These are phyloP conservation scores for Corythornis madagascariensis DNA, from an alignment of 2,113 vertebrate genomes.

Conservation along the genomic window DNA sequence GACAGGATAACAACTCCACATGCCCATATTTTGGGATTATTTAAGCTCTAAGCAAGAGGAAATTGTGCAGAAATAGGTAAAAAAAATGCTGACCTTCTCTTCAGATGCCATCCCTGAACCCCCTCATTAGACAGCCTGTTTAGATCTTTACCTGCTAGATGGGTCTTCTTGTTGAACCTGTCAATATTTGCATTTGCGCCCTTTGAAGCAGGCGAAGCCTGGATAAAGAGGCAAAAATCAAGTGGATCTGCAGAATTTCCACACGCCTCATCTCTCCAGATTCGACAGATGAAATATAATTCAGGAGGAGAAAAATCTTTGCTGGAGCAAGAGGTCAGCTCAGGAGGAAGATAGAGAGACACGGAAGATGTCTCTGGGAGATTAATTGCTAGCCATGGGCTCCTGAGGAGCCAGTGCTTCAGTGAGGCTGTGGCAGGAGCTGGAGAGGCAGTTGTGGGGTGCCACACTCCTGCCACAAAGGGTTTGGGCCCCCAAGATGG, in stretches of 20 bases:
- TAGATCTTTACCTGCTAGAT: constrained; percentile 28
- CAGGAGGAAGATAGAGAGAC: constrained; percentile 24
- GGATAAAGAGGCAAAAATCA: background rate
- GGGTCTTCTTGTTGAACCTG: background rate
- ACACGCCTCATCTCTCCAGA: background rate
- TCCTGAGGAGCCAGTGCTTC: rapidly evolving
- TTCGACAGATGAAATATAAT: constrained; percentile 7
- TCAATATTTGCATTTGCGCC: constrained; percentile 1
- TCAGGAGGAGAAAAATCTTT: constrained; percentile 30
- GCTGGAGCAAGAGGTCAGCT: constrained; percentile 9
- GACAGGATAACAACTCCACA: rapidly evolving
- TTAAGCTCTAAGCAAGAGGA: background rate
- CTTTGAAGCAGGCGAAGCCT: background rate
- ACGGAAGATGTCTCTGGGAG: constrained; percentile 14
- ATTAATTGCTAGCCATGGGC: background rate
- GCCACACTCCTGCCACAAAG: background rate
- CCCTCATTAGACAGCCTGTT: background rate
- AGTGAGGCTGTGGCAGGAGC: background rate
- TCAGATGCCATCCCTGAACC: background rate
- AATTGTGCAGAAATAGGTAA: background rate
- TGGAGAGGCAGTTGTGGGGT: background rate
- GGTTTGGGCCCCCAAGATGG: background rate
- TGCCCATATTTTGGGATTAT: background rate
- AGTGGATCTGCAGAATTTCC: constrained; percentile 1
- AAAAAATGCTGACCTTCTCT: background rate